Evolutionary conservation across 2,797 vertebrate species (phyloP), one percentile per base, ranked within the genome.

Genomic region (Chloroceryle amazona): DNA sequence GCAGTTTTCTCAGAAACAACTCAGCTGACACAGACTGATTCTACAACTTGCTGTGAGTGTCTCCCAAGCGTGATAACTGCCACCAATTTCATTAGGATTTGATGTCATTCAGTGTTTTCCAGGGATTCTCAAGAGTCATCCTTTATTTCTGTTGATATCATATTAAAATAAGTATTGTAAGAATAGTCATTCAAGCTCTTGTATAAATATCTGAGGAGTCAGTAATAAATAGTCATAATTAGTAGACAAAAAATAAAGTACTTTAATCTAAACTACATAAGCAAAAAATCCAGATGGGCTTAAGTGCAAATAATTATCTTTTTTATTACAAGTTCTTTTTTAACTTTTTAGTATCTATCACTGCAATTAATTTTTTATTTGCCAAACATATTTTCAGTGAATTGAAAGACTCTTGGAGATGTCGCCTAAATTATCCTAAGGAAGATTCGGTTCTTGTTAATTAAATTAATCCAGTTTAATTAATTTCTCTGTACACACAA

Each of bases 221-320:
- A 80, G 61, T 96, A 95, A 96, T 95, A 98, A 98, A 95, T 96
- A 90, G 63, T 66, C 68, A 55, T 95, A 96, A 98, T 98, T 97
- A 95, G 89, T 67, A 70, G 88, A 21, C 63, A 60, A 65, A 65
- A 90, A 92, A 94, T 87, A 91, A 85, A 85, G 82, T 81, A 54
- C 52, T 90, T 86, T 87, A 90, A 95, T 89, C 29, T 95, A 58
- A 97, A 94, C 61, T 93, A 79, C 84, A 82, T 3, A 46, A 97
- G 86, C 54, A 68, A 94, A 95, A 63, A 95, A 95, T 3, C 13
- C 83, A 96, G 68, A 91, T 23, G 93, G 95, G 81, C 62, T 93
- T 86, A 81, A 96, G 87, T 74, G 81, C 75, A 95, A 97, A 97
- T 96, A 96, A 95, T 96, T 97, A 67, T 75, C 39, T 70, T 81